These are phyloP conservation scores for Podargus strigoides DNA, from an alignment of 2,797 vertebrate genomes.

Conservation along the genomic window DNA sequence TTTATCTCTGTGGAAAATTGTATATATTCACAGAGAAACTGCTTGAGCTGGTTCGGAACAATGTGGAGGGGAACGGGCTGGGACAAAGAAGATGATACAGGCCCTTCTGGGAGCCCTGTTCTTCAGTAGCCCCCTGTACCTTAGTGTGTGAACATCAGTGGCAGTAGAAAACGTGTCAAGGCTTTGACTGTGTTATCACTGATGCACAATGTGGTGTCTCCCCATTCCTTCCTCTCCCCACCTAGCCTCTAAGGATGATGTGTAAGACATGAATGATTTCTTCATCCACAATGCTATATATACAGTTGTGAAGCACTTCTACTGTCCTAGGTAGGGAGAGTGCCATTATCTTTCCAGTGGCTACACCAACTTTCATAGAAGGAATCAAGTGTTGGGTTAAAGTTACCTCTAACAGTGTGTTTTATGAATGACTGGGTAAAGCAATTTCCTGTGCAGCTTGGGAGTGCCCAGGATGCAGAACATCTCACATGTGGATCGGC, in stretches of 20 bases:
- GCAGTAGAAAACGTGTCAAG: neutral
- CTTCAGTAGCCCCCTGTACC: neutral
- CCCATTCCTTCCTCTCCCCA: neutral
- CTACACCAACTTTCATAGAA: neutral
- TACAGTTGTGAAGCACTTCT: neutral
- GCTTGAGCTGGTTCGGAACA: neutral
- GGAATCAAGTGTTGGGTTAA: neutral
- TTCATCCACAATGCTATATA: neutral
- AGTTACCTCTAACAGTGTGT: neutral
- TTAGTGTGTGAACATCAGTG: accelerated
- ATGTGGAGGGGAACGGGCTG: neutral
- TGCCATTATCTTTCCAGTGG: neutral
- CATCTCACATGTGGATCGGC: neutral
- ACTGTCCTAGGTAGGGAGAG: neutral
- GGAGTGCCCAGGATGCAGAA: neutral
- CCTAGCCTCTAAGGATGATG: too few relatives aligned
- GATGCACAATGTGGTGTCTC: neutral
- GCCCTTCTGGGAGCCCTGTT: neutral
- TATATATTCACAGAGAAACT: neutral
- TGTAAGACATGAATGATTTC: accelerated
- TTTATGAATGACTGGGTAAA: neutral
- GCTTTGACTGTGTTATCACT: neutral
- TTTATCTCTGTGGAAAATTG: slow-evolving; percentile 33
- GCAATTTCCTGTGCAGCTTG: neutral
- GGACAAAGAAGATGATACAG: neutral